Evolutionary conservation across 2,888 invertebrate genomes (phyloP).

Genomic region (Nineta flava): DNA sequence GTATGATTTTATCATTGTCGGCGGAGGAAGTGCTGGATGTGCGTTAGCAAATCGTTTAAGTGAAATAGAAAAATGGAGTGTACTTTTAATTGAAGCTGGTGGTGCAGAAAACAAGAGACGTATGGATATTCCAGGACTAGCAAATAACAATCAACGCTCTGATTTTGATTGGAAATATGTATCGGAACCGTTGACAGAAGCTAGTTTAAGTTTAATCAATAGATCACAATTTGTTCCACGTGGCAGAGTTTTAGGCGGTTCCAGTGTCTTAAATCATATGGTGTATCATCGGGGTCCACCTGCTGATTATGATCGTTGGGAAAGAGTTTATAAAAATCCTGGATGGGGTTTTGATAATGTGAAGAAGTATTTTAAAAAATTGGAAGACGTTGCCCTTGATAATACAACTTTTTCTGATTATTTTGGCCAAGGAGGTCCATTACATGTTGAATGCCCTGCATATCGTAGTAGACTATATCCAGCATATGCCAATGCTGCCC

Average conservation of each 20-base stretch:
- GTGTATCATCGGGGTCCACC: constrained; percentile 56
- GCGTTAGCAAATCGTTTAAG: constrained; percentile 32
- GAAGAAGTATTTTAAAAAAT: constrained; percentile 59
- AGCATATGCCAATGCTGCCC: constrained; percentile 31
- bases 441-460: constrained; percentile 37
- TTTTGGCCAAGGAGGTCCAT: constrained; percentile 35
- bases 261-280: constrained; percentile 68
- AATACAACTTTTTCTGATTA: constrained; percentile 34
- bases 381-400: constrained; percentile 41
- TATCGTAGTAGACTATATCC: constrained; percentile 22
- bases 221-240: constrained; percentile 24
- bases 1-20: constrained; percentile 25
- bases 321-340: constrained; percentile 18
- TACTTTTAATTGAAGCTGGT: constrained; percentile 36
- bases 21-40: constrained; percentile 35
- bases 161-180: constrained; percentile 42
- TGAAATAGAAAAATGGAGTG: constrained; percentile 28
- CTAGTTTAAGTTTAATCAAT: constrained; percentile 23
- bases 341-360: constrained; percentile 55
- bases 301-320: constrained; percentile 62
- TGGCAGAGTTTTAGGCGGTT: constrained; percentile 72
- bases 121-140: constrained; percentile 49
- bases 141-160: constrained; percentile 43
- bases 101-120: constrained; percentile 35
- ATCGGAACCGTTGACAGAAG: constrained; percentile 28